Evolutionary conservation across 2,888 invertebrate genomes (phyloP), one percentile per base, ranked within the genome.

Genomic region (Caenorhabditis wallacei): DNA sequence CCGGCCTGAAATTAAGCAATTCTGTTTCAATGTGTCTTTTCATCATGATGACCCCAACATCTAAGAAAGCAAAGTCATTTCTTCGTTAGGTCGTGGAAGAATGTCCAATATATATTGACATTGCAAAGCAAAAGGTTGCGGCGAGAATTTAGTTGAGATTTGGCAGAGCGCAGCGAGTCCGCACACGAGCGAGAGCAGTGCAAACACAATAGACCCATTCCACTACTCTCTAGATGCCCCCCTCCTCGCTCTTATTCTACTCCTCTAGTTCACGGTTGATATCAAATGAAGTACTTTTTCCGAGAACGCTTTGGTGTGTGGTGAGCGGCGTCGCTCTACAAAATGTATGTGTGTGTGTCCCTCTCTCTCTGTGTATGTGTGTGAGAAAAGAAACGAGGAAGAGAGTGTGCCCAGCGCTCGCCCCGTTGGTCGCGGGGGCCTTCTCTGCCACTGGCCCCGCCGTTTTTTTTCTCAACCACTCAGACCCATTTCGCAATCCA

Each of bases 1-100:
- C 95, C 95, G 84, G 95, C 95, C 87, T 87, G 70, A 48, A 85
- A 85, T 5, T 13, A 2, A 48, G 35, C 26, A 13, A 20, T 48
- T 20, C 16, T 66, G 37, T 56, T 63, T 35, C 24, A 63, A 30
- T 79, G 48, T 66, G 22, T 20, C 20, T 26, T n/a, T n/a, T n/a
- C n/a, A n/a, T n/a, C 43, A 56, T 53, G 46, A 66, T 74, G 79
- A 64, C 71, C 79, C 79, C 79, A 26, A 18, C 11, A 13, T 20
- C 56, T 57, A 43, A 48, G 51, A 53, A 61, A 75, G 70, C 43
- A 40, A 30, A 53, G 61, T 71, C 64, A 64, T 57, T 48, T n/a
- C n/a, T n/a, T 69, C 51, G 63, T 20, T 26, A 56, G 61, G 69
- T 78, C 63, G 48, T 59, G 40, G 69, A 78, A 78, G 78, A 78